Conservation (phyloP, 2,113 vertebrate species). For the Oncorhynchus clarkii region DNA sequence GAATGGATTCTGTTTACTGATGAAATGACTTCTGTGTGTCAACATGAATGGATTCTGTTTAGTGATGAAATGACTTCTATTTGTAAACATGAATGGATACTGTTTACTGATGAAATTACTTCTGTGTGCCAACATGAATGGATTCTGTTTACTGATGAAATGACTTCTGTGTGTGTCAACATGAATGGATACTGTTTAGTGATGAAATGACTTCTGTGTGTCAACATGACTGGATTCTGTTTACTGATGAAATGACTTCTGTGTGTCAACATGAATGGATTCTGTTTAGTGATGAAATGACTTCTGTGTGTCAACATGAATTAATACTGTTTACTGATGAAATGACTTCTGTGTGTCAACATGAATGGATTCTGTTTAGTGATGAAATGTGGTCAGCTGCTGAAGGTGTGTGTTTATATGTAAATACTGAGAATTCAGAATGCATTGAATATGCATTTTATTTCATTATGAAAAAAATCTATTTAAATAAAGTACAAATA, state of each 20-base stretch:
- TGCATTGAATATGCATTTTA: neutral
- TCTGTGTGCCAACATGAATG: conserved; percentile 63
- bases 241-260: no score
- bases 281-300: conserved; percentile 73
- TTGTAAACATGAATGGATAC: conserved; percentile 60
- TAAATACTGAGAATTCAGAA: neutral
- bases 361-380: conserved; percentile 69
- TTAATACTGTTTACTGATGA: conserved; percentile 71
- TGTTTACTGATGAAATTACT: conserved; percentile 72
- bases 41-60: conserved; percentile 33
- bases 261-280: conserved; percentile 59
- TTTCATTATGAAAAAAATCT: no score
- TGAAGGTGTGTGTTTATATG: conserved; percentile 44
- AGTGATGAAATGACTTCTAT: no score
- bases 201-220: conserved; percentile 71
- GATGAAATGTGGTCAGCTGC: conserved; percentile 65
- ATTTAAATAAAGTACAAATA: no score
- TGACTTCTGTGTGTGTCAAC: conserved; percentile 19
- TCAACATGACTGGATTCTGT: conserved; percentile 36
- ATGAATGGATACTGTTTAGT: conserved; percentile 69
- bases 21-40: conserved; percentile 59
- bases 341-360: conserved; percentile 41
- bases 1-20: conserved; percentile 55
- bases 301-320: conserved; percentile 65
- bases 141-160: no score